Base-by-base conservation (phyloP, 1,140 invertebrate genomes). In the Drosophila carrolli region DNA sequence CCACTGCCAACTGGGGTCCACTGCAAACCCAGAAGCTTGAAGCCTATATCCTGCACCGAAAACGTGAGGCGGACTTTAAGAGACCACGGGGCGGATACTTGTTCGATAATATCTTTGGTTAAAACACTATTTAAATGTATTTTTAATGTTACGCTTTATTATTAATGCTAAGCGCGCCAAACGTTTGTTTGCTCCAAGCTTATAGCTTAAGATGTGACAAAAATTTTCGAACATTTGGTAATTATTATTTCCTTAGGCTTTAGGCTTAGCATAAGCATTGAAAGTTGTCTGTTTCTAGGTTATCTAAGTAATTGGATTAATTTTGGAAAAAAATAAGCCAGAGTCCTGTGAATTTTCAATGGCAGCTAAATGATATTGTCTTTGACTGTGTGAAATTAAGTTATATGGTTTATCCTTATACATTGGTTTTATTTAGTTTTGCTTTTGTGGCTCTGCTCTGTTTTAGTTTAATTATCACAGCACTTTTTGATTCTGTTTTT, bases 401-500 rank as follows among this genome's bases (percentile, higher is more conserved):
- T 58, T 62, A 37, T 62, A 75, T 75, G 38, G 13, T 11, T 40
- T 54, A 13, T 75, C 41, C 35, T 51, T 61, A 56, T 56, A 53
- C 19, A 44, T 38, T 47, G 19, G 38, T n/a, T 35, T 56, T 60
- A 32, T 56, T 37, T 70, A 48, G 68, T 51, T 71, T 40, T 73
- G 56, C 48, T 75, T 59, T 44, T 77, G 61, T 65, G 63, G 60
- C 47, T 60, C 59, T 70, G 78, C 62, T 70, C 62, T 68, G 63
- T 80, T 76, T 78, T 65, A 50, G 53, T 72, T 84, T 88, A 84
- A 68, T 88, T 88, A 88, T 88, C 84, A 88, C 84, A 88, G 84
- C 84, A 88, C 84, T 89, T 89, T 89, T 88, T 88, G 84, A 88
- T 88, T 89, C 82, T 65, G 40, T 65, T 68, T 66, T 77, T 81